phyloP scores from a whole-genome alignment of 2,797 vertebrate genomes.

The Taenioides sp. region DNA sequence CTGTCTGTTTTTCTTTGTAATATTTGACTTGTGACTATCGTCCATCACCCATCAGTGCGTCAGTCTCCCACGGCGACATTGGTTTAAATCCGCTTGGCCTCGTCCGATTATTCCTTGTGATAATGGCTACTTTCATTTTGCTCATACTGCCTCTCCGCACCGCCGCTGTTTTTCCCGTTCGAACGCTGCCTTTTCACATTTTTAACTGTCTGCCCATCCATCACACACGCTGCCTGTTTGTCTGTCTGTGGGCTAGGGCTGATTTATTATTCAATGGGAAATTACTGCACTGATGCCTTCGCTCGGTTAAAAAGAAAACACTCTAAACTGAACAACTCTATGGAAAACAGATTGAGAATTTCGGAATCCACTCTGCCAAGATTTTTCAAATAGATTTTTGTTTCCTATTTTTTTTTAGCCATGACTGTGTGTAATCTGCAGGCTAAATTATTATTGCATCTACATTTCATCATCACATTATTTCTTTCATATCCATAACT shows the following conservation, averaged over 20 bases:
- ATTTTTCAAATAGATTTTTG: background rate
- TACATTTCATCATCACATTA: slow-evolving; percentile 62
- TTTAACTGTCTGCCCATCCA: slow-evolving; percentile 62
- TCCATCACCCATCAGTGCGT: slow-evolving; percentile 11
- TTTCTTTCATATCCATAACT: slow-evolving; percentile 13
- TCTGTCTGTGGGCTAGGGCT: slow-evolving; percentile 62
- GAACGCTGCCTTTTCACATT: slow-evolving; percentile 65
- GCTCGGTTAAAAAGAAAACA: slow-evolving; percentile 56
- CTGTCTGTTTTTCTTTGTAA: slow-evolving; percentile 12
- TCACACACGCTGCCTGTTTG: slow-evolving; percentile 58
- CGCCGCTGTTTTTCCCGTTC: slow-evolving; percentile 31
- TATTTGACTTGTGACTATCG: slow-evolving; percentile 29
- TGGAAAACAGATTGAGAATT: slow-evolving; percentile 20
- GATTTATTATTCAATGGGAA: slow-evolving; percentile 72
- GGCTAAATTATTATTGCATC: slow-evolving; percentile 44
- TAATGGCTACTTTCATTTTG: slow-evolving; percentile 61
- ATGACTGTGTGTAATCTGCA: slow-evolving; percentile 1
- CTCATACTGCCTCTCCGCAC: slow-evolving; percentile 55
- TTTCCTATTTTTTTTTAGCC: slow-evolving; percentile 5
- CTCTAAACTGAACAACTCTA: slow-evolving; percentile 29
- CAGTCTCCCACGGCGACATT: slow-evolving; percentile 43
- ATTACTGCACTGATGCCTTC: slow-evolving; percentile 57
- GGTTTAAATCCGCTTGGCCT: slow-evolving; percentile 59
- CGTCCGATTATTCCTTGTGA: slow-evolving; percentile 61
- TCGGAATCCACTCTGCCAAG: background rate